Conservation (phyloP, 2,113 vertebrate genomes). For the Phoxinus phoxinus region DNA sequence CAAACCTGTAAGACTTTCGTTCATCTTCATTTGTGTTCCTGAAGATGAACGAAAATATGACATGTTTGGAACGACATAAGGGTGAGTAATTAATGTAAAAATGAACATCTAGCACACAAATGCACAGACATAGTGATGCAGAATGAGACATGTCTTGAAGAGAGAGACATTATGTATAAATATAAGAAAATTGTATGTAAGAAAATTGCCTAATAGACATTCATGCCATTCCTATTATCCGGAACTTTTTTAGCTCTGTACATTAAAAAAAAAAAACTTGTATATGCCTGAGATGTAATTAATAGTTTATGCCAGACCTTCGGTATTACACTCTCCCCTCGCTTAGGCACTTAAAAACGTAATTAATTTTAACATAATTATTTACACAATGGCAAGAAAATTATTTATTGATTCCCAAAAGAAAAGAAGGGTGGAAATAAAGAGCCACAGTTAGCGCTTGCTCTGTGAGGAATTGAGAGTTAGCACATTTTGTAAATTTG, state of each 20-base stretch:
- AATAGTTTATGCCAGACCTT: not conserved
- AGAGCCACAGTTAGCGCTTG: not conserved
- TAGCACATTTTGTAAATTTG: not conserved
- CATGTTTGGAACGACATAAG: too few relatives aligned
- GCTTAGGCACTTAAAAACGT: not conserved
- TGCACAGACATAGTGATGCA: not conserved
- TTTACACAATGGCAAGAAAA: slow-evolving; percentile 1
- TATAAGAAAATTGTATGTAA: not conserved
- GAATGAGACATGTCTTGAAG: not conserved
- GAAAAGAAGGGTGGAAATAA: not conserved
- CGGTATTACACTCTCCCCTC: not conserved
- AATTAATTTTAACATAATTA: not conserved
- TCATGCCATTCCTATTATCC: not conserved
- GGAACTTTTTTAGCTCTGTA: not conserved
- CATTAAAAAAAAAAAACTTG: not conserved
- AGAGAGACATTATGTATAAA: not conserved
- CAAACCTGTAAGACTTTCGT: too few relatives aligned
- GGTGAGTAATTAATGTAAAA: too few relatives aligned
- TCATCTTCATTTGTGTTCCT: too few relatives aligned
- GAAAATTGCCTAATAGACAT: not conserved
- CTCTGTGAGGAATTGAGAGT: not conserved
- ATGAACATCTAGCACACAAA: not conserved
- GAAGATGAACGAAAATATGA: too few relatives aligned
- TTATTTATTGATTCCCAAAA: not conserved
- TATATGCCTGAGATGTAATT: not conserved